These are phyloP conservation scores for Hartigia nigra DNA, from an alignment of 2,888 invertebrate species.

Conservation along the genomic window DNA sequence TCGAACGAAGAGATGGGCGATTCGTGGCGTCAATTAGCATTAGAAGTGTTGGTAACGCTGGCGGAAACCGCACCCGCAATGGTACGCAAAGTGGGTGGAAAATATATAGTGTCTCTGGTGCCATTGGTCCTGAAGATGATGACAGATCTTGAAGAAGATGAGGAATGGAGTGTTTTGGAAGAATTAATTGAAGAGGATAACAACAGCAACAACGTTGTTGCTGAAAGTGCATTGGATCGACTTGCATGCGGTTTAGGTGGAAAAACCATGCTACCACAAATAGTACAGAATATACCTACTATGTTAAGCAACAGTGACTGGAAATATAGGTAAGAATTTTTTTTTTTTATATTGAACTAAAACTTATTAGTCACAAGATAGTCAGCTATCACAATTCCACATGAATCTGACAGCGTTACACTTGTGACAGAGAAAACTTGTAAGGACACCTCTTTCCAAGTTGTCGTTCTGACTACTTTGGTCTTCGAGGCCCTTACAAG, in stretches of 20 bases:
- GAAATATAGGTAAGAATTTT: slow-evolving; percentile 74
- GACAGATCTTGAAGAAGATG: slow-evolving; percentile 94
- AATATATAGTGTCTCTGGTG: slow-evolving; percentile 83
- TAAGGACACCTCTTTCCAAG: slow-evolving; percentile 31
- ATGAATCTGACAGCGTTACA: slow-evolving; percentile 52
- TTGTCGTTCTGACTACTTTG: slow-evolving; percentile 44
- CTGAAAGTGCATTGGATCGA: slow-evolving; percentile 96
- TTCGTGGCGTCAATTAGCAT: slow-evolving; percentile 88
- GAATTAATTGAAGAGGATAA: slow-evolving; percentile 92
- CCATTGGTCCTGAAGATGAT: slow-evolving; percentile 92
- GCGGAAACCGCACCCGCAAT: slow-evolving; percentile 97
- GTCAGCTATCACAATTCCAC: background rate
- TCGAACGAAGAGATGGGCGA: slow-evolving; percentile 73
- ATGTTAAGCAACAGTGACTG: slow-evolving; percentile 89
- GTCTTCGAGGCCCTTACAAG: slow-evolving; percentile 23
- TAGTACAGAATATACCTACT: slow-evolving; percentile 84
- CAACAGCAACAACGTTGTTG: slow-evolving; percentile 94
- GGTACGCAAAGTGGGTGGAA: slow-evolving; percentile 91
- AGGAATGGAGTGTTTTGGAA: slow-evolving; percentile 88
- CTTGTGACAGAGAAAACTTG: slow-evolving; percentile 52
- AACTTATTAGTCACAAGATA: background rate
- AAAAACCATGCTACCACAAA: slow-evolving; percentile 89
- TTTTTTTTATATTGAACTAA: background rate
- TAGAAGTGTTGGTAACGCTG: slow-evolving; percentile 88
- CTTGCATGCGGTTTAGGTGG: slow-evolving; percentile 98